Conservation (phyloP, 2,113 vertebrate species). For the Polypterus senegalus region DNA sequence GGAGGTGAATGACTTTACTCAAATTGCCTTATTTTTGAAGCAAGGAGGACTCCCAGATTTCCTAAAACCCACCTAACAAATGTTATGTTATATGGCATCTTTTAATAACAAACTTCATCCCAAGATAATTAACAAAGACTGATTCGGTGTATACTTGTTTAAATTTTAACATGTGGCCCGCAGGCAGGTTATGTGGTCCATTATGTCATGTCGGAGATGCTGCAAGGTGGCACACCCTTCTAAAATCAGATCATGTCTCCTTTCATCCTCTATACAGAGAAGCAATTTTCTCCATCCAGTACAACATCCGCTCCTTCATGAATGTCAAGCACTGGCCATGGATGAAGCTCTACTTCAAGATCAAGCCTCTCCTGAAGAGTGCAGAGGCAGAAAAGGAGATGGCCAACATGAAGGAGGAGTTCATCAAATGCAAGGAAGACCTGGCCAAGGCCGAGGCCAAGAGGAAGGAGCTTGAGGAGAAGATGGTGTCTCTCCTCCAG, state of each 20-base stretch:
- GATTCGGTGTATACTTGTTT: no score
- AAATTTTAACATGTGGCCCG: no score
- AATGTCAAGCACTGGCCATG: conserved; percentile 84
- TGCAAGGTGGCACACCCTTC: no score
- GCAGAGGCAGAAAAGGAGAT: conserved; percentile 70
- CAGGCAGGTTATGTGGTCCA: no score
- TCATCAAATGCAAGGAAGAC: conserved; percentile 72
- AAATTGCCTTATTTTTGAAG: no score
- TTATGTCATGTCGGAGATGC: no score
- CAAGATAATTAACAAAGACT: no score
- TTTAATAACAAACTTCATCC: no score
- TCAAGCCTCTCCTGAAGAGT: conserved; percentile 62
- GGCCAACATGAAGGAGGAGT: conserved; percentile 66
- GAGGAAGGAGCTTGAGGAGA: conserved; percentile 66
- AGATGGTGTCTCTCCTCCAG: conserved; percentile 63
- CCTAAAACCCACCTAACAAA: no score
- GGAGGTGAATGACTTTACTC: conserved; percentile 43
- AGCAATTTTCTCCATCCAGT: conserved; percentile 62
- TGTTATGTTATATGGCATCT: no score
- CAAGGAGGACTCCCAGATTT: no score
- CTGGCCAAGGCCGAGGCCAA: conserved; percentile 67
- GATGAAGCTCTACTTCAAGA: conserved; percentile 89
- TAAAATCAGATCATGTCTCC: background rate
- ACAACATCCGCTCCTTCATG: conserved; percentile 77
- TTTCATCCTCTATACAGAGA: conserved; percentile 39